Evolutionary conservation across 2,113 vertebrate genomes (phyloP).

Genomic region (Tragelaphus scriptus): DNA sequence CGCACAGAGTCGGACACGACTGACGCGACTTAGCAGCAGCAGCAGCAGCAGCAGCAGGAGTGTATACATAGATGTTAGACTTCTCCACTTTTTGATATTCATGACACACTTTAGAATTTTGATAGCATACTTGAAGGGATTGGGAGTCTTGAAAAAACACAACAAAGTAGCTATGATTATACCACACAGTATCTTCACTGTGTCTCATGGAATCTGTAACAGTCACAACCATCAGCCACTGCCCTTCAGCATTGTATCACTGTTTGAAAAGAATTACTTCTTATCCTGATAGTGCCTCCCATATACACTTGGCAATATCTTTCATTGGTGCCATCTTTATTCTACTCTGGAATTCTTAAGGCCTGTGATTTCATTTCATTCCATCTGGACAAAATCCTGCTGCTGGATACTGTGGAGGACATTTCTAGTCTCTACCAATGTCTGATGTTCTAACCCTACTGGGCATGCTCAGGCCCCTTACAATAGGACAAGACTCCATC

Average conservation of each 20-base stretch:
- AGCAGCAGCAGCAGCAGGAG: too few relatives aligned
- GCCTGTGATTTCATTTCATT: not conserved
- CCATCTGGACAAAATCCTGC: not conserved
- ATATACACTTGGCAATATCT: too few relatives aligned
- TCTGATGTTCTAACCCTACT: not conserved
- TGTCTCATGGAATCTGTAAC: not conserved
- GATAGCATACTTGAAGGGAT: not conserved
- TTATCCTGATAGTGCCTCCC: not conserved
- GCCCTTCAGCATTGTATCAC: not conserved
- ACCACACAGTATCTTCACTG: not conserved
- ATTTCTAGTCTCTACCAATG: not conserved
- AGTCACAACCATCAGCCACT: too few relatives aligned
- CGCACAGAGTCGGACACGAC: too few relatives aligned
- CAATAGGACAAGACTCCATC: fast-evolving
- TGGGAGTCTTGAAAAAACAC: not conserved
- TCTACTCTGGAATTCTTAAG: not conserved
- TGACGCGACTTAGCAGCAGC: too few relatives aligned
- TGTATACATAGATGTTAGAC: not conserved
- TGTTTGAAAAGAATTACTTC: not conserved
- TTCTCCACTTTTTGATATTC: not conserved
- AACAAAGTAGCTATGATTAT: not conserved
- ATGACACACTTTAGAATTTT: not conserved
- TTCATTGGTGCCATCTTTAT: not conserved
- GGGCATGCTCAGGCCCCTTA: not conserved
- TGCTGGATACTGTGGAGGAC: not conserved